Evolutionary conservation across 1,140 invertebrate species (phyloP), one percentile per base, ranked within the genome.

Genomic region (Lethocerus indicus): DNA sequence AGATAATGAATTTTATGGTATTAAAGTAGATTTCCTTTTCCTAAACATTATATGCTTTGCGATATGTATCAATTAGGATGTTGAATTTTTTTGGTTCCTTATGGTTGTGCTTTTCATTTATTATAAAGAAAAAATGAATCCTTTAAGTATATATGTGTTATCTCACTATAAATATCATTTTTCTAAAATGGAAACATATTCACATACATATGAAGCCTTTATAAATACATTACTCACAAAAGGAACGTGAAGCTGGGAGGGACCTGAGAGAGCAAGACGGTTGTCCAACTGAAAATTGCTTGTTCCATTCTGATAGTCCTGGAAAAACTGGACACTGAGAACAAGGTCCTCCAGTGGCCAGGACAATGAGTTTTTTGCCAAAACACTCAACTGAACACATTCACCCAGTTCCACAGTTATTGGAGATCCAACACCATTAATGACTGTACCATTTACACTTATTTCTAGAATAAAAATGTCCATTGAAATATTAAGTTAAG

Each of bases 301-400:
- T 40, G 79, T 75, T 43, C 86, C 87, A 66, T 91, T 91, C 59
- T 87, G 82, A 66, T 89, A 83, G 64, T 93, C 88, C 67, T 93
- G 88, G 66, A 87, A 91, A 61, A 87, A 86, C 58, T 83, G 78
- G 18, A 90, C 72, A 5, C 76, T 78, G 5, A 91, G 67, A 41
- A 73, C 75, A 23, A 91, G 66, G 53, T 83, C 75, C 47, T 71
- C 69, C 25, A 87, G 62, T 43, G 80, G 72, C 58, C 75, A 68
- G 60, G 75, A 69, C 32, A 87, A 68, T 56, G 80, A 76, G 66
- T 87, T 87, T 42, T 74, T 72, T 7, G 88, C 71, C 18, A 70
- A 74, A 36, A 91, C 76, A 50, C 75, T 73, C 1, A 91, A 63
- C 16, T 72, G 73, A 14, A 90, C 64, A 51, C 77, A 75, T 63